Evolutionary conservation across 92 coral and sea anemone species (phyloP), one percentile per base, ranked within the genome.

Genomic region (Zoanthus gigantus): DNA sequence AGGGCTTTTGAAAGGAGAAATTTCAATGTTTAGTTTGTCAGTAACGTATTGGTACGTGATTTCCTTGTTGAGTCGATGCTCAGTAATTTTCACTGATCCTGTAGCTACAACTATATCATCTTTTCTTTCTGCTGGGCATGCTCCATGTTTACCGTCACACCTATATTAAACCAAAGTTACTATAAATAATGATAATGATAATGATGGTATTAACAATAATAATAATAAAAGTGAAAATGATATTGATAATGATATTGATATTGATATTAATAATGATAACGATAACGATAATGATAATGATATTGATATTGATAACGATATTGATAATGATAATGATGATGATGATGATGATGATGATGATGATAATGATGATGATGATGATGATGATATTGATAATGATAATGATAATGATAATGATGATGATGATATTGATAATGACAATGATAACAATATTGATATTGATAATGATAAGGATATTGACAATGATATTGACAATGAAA

Each of bases 81-180:
- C 89, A 76, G 88, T 90, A 57, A 97, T 71, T 52, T 68, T 76
- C 17, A 92, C 93, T 17, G 89, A 86, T 10, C 99, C 99, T 17
- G 95, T 82, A 44, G 71, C 77, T 6, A 95, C 45, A 29, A 71
- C 80, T n/a, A 97, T 97, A 17, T 72, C 77, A 78, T 95, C 96
- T 61, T 77, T 88, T 53, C 45, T 84, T 30, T 87, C 84, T 54
- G 95, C 93, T 44, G 99, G 98, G 65, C 99, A 97, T 17, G 99
- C 85, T 12, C 98, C 98, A 61, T 92, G 97, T 29, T 61, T 79
- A 48, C 99, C 99, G 79, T 97, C 90, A 53, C 99, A 97, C 84
- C 99, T 97, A 28, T 42, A 50, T 16, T 58, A 5, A 58, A 58
- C 6, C 4, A 17, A 58, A 50, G 56, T 50, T 7, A 7, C 12